Evolutionary conservation across 30 jellyfish, hydroid and myxozoan genomes (phyloP), one percentile per base, ranked within the genome.

Genomic region (Aurelia sp.): DNA sequence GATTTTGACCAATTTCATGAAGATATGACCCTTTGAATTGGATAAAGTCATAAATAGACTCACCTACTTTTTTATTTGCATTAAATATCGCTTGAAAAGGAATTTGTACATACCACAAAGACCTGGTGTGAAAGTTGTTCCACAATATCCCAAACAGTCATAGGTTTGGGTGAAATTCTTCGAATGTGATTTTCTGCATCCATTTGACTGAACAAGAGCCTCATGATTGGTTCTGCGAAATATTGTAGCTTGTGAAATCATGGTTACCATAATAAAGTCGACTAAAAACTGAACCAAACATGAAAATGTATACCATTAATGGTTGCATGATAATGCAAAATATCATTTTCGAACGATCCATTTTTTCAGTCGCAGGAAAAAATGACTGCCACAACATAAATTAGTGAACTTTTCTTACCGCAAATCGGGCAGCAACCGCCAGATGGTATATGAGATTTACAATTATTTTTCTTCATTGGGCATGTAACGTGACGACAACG

Each of bases 401-500:
- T 58, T 13, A 3, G 35, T 18, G 52, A 13, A 31, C 20, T 20
- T 6, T 35, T 18, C 88, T 21, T 76, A 86, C 98, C 97, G 72
- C 98, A 87, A 17, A 86, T 76, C 3, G 98, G 97, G 50, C 98
- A 92, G 74, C 98, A 92, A 5, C 91, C 90, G 31, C 95, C 97
- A 52, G 64, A 57, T 18, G 96, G 96, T 11, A 74, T 66, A 62
- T 86, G 88, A 1, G 67, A 9, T 11, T 81, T 53, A 48, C 98
- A 86, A 40, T 75, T 64, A 19, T 17, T 7, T 8, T 22, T 27
- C 44, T 53, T 80, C 19, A 31, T 13, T 24, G 92, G 90, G 51
- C 98, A 92, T 48, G 30, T 47, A 3, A 84, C 78, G 33, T 55
- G 62, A 35, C 67, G 19, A 63, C 98, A 92, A 35, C 98, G 98